Base-by-base conservation (phyloP, 2,797 vertebrate species). In the Enteromius afrohamiltoni region DNA sequence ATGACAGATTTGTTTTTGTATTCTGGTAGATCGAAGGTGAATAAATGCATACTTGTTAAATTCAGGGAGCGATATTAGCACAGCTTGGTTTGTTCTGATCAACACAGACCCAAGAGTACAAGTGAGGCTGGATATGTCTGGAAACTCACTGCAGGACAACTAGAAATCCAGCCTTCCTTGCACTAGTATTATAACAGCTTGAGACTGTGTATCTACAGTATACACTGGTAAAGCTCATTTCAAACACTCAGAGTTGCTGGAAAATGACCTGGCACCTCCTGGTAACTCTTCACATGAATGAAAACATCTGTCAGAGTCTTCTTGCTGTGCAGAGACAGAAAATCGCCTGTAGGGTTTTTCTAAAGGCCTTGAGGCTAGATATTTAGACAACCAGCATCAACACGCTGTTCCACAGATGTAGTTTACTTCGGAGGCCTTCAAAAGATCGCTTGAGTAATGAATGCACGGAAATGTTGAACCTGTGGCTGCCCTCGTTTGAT, bases 231-330 rank as follows among this genome's bases (percentile, higher is more conserved):
- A 65, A 74, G 45, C 80, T 65, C 58, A 74, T 74, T 82, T 74
- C 80, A 82, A 77, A 47, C 40, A 47, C 58, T 77, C 40, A 2
- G 75, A 77, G 58, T 47, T 2, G 23, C 40, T 77, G 40, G 1
- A 77, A 83, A 83, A 60, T 85, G 83, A 81, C 64, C 71, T 19
- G 17, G 34, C 37, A 37, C 83, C 49, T 69, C 78, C 65, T 76
- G 49, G 71, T 76, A 55, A 62, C 73, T 68, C 77, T 85, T 53
- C 62, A 76, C 62, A 68, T 85, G 65, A 85, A 60, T 51, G 60
- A 62, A 74, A 82, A 85, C 83, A 75, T 85, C 78, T 76, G 83
- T 85, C 47, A 68, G 60, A 69, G 75, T 19, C 71, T 47, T 53
- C 58, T 68, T 68, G 81, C 62, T 77, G 73, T 68, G 34, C 45